Evolutionary conservation across 2,113 vertebrate genomes (phyloP).

Genomic region (Agelaius tricolor): DNA sequence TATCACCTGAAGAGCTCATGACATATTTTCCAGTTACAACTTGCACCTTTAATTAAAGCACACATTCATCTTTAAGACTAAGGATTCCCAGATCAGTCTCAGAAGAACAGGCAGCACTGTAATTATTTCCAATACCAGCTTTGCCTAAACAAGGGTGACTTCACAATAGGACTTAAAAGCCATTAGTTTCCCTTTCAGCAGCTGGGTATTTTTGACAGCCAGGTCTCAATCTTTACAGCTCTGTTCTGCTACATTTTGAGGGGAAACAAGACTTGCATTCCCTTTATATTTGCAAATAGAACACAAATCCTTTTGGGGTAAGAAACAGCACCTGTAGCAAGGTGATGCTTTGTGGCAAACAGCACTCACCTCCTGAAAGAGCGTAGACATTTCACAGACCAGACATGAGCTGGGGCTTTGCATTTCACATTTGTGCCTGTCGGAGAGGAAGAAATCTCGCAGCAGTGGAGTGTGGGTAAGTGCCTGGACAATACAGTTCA

Average conservation of each 20-base stretch:
- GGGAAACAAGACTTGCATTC: neutral
- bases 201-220: neutral
- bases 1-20: neutral
- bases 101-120: conserved; percentile 36
- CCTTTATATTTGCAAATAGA: neutral
- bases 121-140: conserved; percentile 29
- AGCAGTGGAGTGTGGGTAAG: conserved; percentile 96
- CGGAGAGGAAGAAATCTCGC: conserved; percentile 97
- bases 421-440: conserved; percentile 98
- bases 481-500: conserved; percentile 99
- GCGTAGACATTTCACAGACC: conserved; percentile 98
- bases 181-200: neutral
- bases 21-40: conserved; percentile 29
- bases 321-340: neutral
- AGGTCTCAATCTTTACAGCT: neutral
- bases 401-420: conserved; percentile 97
- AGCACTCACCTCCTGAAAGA: conserved; percentile 93
- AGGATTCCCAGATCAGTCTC: conserved; percentile 24
- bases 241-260: neutral
- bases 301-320: neutral
- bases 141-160: conserved; percentile 13
- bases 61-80: conserved; percentile 4
- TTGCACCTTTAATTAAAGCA: conserved; percentile 49
- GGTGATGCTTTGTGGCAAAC: neutral
- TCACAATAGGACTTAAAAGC: neutral